Percentiles rank a stretch among this genome's conserved stretches.
Evolutionary conservation across 1,140 invertebrate species (phyloP).

Genomic region (Penaeus chinensis): DNA sequence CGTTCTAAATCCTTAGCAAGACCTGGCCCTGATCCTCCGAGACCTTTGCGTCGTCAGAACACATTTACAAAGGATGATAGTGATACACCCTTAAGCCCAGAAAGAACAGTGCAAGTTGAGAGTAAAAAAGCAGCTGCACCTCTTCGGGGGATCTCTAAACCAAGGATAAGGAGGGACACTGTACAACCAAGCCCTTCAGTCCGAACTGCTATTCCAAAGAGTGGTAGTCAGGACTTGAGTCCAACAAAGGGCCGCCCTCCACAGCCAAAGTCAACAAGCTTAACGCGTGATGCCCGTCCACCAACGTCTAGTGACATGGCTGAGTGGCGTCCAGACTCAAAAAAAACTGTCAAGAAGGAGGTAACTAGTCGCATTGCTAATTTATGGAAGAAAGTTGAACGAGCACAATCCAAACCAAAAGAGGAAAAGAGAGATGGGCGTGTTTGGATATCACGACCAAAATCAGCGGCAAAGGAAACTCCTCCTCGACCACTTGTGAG

Average conservation of each 20-base stretch:
- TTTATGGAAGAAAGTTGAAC: slow-evolving; percentile 87
- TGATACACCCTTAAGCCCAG: slow-evolving; percentile 68
- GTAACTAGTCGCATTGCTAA: slow-evolving; percentile 88
- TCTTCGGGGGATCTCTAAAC: slow-evolving; percentile 60
- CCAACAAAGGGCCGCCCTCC: slow-evolving; percentile 54
- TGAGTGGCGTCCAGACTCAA: slow-evolving; percentile 68
- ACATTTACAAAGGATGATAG: slow-evolving; percentile 87
- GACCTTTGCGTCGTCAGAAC: slow-evolving; percentile 75
- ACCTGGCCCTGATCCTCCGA: slow-evolving; percentile 66
- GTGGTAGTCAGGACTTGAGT: slow-evolving; percentile 56
- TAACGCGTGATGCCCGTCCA: slow-evolving; percentile 61
- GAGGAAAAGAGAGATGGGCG: slow-evolving; percentile 73
- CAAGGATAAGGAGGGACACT: slow-evolving; percentile 59
- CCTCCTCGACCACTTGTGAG: slow-evolving; percentile 71
- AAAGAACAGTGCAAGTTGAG: slow-evolving; percentile 67
- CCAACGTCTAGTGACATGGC: slow-evolving; percentile 60
- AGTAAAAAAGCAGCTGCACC: slow-evolving; percentile 63
- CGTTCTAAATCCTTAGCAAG: slow-evolving; percentile 56
- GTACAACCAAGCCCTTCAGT: slow-evolving; percentile 58
- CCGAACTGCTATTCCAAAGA: slow-evolving; percentile 49
- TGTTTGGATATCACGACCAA: slow-evolving; percentile 74
- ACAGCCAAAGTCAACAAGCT: slow-evolving; percentile 58
- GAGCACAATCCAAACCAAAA: slow-evolving; percentile 73
- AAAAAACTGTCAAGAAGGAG: slow-evolving; percentile 72
- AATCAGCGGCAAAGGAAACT: slow-evolving; percentile 57